Percentiles rank a stretch among this genome's conserved stretches.
Evolutionary conservation across 2,888 invertebrate genomes (phyloP).

Genomic region (Drosophila aldrichi): DNA sequence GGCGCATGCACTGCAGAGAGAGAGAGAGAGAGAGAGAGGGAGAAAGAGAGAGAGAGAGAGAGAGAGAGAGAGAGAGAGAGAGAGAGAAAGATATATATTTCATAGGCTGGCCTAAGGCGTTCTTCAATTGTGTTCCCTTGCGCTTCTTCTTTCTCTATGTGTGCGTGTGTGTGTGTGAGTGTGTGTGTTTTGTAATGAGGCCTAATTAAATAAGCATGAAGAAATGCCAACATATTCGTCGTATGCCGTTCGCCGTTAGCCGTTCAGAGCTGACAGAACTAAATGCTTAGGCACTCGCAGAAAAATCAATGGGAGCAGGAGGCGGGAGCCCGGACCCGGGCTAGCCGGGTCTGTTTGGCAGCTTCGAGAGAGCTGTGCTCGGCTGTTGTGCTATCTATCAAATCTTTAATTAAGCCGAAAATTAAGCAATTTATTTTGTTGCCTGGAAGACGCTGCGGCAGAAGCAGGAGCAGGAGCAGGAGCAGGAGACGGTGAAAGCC

Average conservation of each 20-base stretch:
- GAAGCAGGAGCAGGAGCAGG: no score
- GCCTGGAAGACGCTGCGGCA: conserved; percentile 18
- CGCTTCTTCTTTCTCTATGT: no score
- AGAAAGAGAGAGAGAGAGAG: no score
- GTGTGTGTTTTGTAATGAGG: conserved; percentile 18
- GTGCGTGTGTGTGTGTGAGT: neutral
- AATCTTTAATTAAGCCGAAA: conserved; percentile 82
- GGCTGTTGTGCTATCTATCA: conserved; percentile 38
- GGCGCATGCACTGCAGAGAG: conserved; percentile 25
- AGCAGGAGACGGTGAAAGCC: conserved; percentile 17
- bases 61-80: no score
- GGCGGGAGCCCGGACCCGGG: no score
- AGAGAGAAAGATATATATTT: conserved; percentile 23
- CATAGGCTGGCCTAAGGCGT: conserved; percentile 35
- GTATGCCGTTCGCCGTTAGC: neutral
- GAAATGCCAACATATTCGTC: conserved; percentile 17
- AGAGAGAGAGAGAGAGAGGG: no score
- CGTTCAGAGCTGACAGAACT: conserved; percentile 30
- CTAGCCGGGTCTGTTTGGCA: neutral
- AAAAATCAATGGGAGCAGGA: conserved; percentile 9
- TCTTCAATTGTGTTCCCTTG: neutral
- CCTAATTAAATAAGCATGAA: conserved; percentile 40
- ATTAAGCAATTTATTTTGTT: conserved; percentile 80
- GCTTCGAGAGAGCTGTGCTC: neutral
- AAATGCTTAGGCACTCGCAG: conserved; percentile 44